These are phyloP conservation scores for Drosophila funebris DNA, from an alignment of 1,140 invertebrate species.

Conservation along the genomic window DNA sequence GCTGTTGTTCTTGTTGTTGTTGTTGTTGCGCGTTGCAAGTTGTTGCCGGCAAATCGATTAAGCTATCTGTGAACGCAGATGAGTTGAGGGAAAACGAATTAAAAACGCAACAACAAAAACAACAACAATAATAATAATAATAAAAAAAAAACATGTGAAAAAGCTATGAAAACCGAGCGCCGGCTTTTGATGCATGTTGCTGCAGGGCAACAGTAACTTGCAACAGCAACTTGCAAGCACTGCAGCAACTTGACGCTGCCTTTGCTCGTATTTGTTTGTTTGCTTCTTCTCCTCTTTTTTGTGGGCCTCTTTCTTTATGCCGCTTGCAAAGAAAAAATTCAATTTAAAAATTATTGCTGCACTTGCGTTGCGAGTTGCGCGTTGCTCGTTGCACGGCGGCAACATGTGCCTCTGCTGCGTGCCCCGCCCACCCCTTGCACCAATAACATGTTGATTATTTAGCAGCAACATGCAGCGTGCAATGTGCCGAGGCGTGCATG, in stretches of 20 bases:
- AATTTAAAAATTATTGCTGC: conserved; percentile 82
- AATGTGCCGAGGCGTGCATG: conserved; percentile 28
- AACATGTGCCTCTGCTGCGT: conserved; percentile 58
- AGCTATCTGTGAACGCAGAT: conserved; percentile 66
- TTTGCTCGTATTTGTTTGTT: conserved; percentile 62
- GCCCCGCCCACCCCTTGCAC: conserved; percentile 8
- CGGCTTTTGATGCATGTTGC: conserved; percentile 77
- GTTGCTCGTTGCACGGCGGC: conserved; percentile 57
- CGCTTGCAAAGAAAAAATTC: conserved; percentile 65
- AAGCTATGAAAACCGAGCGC: conserved; percentile 69
- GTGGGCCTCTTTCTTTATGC: conserved; percentile 30
- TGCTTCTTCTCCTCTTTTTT: conserved; percentile 25
- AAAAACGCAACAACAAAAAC: conserved; percentile 55
- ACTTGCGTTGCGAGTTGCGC: conserved; percentile 67
- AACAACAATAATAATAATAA: conserved; percentile 18
- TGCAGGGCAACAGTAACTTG: conserved; percentile 56
- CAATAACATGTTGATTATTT: conserved; percentile 77
- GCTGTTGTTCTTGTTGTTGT: conserved; percentile 5
- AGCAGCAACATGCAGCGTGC: conserved; percentile 43
- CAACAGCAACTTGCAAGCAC: conserved; percentile 13
- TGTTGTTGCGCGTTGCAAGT: conserved; percentile 32
- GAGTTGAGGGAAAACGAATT: conserved; percentile 59
- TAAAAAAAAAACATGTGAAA: conserved; percentile 51
- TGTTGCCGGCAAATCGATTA: conserved; percentile 76
- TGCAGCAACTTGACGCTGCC: conserved; percentile 29